A percentile compares a stretch with the other conserved stretches of the same genome.
These are phyloP conservation scores for Bovichtus diacanthus DNA, from an alignment of 2,797 vertebrate genomes.

Conservation along the genomic window DNA sequence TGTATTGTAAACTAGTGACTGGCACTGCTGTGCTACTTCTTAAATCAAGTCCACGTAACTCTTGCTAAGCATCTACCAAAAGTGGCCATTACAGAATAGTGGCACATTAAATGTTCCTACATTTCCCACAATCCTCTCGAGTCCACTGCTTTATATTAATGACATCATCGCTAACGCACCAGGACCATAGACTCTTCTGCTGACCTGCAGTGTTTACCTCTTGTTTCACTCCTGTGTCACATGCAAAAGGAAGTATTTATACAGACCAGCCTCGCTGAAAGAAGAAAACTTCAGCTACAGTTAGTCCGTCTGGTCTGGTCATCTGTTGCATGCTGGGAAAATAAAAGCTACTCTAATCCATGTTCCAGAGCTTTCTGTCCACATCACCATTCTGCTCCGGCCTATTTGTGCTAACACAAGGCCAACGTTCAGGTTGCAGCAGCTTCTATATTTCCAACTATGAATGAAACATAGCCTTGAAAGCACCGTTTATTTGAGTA, in stretches of 20 bases:
- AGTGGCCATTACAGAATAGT: not conserved
- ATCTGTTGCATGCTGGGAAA: not conserved
- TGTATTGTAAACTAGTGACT: not conserved
- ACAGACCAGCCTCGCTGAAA: conserved; percentile 1
- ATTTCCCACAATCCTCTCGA: not conserved
- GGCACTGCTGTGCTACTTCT: not conserved
- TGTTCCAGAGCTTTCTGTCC: not conserved
- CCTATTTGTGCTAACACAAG: not conserved
- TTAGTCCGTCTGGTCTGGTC: not conserved
- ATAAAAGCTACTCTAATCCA: conserved; percentile 16
- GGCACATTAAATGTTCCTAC: not conserved
- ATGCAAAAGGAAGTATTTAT: not conserved
- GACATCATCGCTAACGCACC: not conserved
- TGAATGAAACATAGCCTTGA: conserved; percentile 5
- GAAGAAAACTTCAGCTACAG: not conserved
- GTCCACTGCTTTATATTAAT: conserved; percentile 7
- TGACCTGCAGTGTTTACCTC: not conserved
- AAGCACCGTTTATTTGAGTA: not conserved
- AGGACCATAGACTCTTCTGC: not conserved
- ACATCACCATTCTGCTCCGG: not conserved
- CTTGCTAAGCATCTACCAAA: not conserved
- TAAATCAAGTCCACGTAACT: not conserved
- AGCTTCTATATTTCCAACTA: not conserved
- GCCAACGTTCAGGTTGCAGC: conserved; percentile 8
- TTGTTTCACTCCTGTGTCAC: not conserved